Evolutionary conservation across 2,888 invertebrate species (phyloP), one percentile per base, ranked within the genome.

Genomic region (Cataglyphis rosenhaueri): DNA sequence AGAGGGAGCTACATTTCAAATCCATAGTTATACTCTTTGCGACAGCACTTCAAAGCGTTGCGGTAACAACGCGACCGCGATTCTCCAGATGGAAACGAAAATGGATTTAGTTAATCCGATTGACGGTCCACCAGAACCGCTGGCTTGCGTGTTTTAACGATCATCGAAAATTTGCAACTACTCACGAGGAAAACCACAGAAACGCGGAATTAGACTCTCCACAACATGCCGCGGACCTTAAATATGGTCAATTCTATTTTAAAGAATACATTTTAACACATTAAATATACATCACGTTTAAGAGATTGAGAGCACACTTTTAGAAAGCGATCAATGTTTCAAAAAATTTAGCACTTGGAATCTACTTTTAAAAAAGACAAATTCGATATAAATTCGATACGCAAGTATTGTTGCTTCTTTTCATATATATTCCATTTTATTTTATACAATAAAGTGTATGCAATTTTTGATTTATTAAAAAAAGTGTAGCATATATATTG

Each of bases 101-200:
- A 74, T 68, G 81, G 81, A 81, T 81, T 74, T 48, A 44, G 61
- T 81, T 81, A 81, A 81, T 81, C 74, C 73, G 62, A 81, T 81
- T 81, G 73, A 74, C 48, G 81, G 74, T 71, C 59, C 78, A 32
- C 52, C 38, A 52, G 1, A 71, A 71, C 78, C 44, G 78, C 78
- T 32, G 25, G 71, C 44, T 71, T 59, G 59, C 71, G 71, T 78
- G 78, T 78, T 78, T 78, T 78, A 78, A 78, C 71, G 32, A 59
- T 59, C 52, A 59, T 57, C 32, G 78, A 78, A 78, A 78, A 70
- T 78, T 70, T 59, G 57, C 78, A 59, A 71, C 76, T 62, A 70
- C 57, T 70, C 78, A 44, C 57, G 41, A 25, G 12, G 25, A 44
- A 78, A 71, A 70, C 78, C 71, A 44, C 78, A 35, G 76, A 12